Conservation (phyloP, 2,797 vertebrate genomes). For the Paedocypris micromegethes region DNA sequence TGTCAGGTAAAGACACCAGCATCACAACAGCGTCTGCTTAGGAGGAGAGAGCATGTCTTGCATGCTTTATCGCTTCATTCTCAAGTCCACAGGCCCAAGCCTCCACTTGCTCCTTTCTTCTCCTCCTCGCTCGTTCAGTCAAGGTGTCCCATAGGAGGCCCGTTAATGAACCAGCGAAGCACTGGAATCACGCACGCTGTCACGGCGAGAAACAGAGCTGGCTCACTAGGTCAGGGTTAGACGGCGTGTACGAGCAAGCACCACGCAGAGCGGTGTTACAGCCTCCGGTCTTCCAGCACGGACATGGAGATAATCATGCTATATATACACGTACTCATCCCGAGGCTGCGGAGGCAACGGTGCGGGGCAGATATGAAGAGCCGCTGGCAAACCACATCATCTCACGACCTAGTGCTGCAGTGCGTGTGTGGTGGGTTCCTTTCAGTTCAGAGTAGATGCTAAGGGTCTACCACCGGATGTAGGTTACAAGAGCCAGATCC, state of each 20-base stretch:
- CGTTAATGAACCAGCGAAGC: slow-evolving; percentile 43
- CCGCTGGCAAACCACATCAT: slow-evolving; percentile 28
- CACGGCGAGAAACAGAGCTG: slow-evolving; percentile 32
- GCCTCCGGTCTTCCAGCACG: slow-evolving; percentile 15
- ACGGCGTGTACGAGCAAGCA: slow-evolving; percentile 24
- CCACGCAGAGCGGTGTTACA: slow-evolving; percentile 21
- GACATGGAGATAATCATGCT: slow-evolving; percentile 40
- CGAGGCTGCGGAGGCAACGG: slow-evolving; percentile 28
- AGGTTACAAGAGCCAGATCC: too few relatives aligned
- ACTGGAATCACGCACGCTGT: slow-evolving; percentile 41
- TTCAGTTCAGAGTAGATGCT: slow-evolving; percentile 3
- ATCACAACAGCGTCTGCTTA: not conserved
- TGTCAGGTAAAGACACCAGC: slow-evolving; percentile 5
- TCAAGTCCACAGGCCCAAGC: slow-evolving; percentile 1
- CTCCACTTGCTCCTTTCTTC: slow-evolving; percentile 10
- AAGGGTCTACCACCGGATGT: too few relatives aligned
- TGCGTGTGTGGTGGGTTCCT: slow-evolving; percentile 13
- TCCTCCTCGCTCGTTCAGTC: slow-evolving; percentile 25
- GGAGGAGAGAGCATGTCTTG: too few relatives aligned
- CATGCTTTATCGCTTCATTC: not conserved
- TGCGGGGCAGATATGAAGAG: slow-evolving; percentile 34
- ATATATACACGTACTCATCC: slow-evolving; percentile 28
- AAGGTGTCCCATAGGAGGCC: slow-evolving; percentile 34
- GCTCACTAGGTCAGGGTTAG: slow-evolving; percentile 36
- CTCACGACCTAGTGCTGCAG: slow-evolving; percentile 32